These are phyloP conservation scores for Dolomedes plantarius DNA, from an alignment of 2,888 invertebrate species.

Conservation along the genomic window DNA sequence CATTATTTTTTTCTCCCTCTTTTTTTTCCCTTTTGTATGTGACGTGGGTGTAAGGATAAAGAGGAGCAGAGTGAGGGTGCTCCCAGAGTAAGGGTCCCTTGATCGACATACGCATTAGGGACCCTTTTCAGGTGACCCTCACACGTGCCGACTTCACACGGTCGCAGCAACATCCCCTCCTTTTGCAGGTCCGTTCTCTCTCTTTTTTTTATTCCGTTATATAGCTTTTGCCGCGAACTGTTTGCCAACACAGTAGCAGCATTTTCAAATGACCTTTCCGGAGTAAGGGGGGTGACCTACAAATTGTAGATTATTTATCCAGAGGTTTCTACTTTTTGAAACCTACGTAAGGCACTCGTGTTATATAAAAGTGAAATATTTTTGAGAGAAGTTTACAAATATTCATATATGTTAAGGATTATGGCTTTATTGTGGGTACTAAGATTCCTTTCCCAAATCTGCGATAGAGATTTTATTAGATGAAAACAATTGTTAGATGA, in stretches of 20 bases:
- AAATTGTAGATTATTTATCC: neutral
- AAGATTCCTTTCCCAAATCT: no score
- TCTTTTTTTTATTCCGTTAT: conserved; percentile 5
- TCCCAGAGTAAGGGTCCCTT: conserved; percentile 49
- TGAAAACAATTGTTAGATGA: no score
- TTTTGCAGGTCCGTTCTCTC: neutral
- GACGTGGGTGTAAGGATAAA: conserved; percentile 25
- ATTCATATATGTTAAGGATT: no score
- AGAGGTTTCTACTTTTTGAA: no score
- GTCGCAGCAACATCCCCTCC: conserved; percentile 33
- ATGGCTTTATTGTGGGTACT: no score
- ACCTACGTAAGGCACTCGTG: no score
- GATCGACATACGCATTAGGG: conserved; percentile 72
- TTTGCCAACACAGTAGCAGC: conserved; percentile 34
- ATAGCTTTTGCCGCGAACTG: conserved; percentile 31
- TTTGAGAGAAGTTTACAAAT: no score
- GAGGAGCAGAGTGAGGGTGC: neutral
- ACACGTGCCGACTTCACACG: conserved; percentile 69
- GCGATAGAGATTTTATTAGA: no score
- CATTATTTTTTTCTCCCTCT: conserved; percentile 25
- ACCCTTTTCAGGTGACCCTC: conserved; percentile 71
- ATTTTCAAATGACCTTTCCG: conserved; percentile 57
- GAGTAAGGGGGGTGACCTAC: neutral
- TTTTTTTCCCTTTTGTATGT: conserved; percentile 19
- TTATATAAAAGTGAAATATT: no score